Evolutionary conservation across 2,888 invertebrate genomes (phyloP).

Genomic region (Sarcophaga caerulescens): DNA sequence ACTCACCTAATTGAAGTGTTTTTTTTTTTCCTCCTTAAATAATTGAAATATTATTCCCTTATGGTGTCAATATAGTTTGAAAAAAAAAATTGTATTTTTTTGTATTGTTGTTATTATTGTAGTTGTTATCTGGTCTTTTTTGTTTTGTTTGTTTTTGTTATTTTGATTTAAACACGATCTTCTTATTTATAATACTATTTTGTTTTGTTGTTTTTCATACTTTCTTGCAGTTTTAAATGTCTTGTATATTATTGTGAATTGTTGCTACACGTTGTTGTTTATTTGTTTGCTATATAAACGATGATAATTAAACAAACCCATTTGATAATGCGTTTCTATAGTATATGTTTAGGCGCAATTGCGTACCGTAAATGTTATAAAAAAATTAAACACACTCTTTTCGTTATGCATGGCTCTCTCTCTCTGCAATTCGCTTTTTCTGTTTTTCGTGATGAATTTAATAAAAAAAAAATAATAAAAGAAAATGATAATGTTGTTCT

Average conservation of each 20-base stretch:
- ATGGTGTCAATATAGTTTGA: background rate
- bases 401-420: constrained; percentile 25
- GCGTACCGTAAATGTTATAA: constrained; percentile 35
- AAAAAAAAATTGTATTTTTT: constrained; percentile 2
- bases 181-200: constrained; percentile 39
- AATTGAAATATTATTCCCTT: constrained; percentile 26
- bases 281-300: constrained; percentile 21
- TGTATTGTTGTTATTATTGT: constrained; percentile 34
- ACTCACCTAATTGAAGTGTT: constrained; percentile 24
- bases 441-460: constrained; percentile 49
- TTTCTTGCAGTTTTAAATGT: constrained; percentile 31
- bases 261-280: constrained; percentile 38
- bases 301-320: constrained; percentile 51
- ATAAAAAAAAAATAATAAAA: background rate
- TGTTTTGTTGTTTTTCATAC: constrained; percentile 1
- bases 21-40: background rate
- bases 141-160: background rate
- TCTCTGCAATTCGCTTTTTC: background rate
- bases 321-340: constrained; percentile 49
- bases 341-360: constrained; percentile 64
- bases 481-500: constrained; percentile 36
- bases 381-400: constrained; percentile 34
- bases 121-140: constrained; percentile 7
- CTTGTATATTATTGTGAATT: constrained; percentile 44
- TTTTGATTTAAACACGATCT: constrained; percentile 9